Percentiles rank a stretch among this genome's conserved stretches.
phyloP scores from a whole-genome alignment of 2,888 invertebrate genomes.

The Andrena hattorfiana region DNA sequence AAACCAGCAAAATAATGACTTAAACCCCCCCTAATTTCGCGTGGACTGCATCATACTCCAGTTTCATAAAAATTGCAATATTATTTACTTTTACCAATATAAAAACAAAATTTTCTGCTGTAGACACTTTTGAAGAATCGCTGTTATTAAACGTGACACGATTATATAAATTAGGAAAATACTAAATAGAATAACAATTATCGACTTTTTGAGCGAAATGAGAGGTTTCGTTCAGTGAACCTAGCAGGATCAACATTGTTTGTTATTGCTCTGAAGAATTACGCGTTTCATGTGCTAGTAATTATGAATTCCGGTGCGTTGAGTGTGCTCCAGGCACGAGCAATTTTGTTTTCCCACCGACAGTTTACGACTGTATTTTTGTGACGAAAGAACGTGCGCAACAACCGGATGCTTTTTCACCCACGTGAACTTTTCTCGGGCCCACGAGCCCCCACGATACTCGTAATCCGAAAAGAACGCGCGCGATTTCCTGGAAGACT shows the following conservation, averaged over 20 bases:
- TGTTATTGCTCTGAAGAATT: conserved; percentile 30
- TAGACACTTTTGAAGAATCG: too few relatives aligned
- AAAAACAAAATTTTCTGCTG: not conserved
- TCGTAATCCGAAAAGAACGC: conserved; percentile 22
- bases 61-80: too few relatives aligned
- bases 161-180: not conserved
- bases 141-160: too few relatives aligned
- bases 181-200: not conserved
- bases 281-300: conserved; percentile 44
- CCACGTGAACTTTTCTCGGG: conserved; percentile 23
- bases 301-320: conserved; percentile 48
- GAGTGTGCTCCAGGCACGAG: conserved; percentile 10
- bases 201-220: not conserved
- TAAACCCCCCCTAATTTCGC: too few relatives aligned
- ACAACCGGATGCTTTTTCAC: conserved; percentile 22
- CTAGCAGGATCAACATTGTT: conserved; percentile 14
- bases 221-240: not conserved
- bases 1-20: too few relatives aligned
- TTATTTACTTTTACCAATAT: too few relatives aligned
- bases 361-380: conserved; percentile 50
- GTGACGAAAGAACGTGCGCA: not conserved
- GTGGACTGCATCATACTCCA: too few relatives aligned
- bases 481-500: conserved; percentile 41
- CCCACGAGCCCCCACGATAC: not conserved
- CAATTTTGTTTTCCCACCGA: conserved; percentile 46